phyloP scores from a whole-genome alignment of 2,113 vertebrate species.

The Pyxicephalus adspersus region DNA sequence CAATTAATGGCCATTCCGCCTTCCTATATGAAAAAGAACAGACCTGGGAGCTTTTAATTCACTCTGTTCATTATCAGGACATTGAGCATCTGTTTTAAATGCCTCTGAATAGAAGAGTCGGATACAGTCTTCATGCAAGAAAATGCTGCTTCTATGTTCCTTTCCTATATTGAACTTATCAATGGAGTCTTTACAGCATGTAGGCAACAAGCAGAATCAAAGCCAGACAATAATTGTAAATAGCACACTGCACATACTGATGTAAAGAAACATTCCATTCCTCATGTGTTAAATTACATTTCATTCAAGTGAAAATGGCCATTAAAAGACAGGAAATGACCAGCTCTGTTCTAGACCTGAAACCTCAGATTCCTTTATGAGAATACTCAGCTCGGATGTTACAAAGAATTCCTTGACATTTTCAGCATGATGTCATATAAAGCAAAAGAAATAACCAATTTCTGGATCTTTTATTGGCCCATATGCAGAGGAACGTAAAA shows the following conservation, averaged over 20 bases:
- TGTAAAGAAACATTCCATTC: background rate
- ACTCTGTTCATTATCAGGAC: conserved; percentile 35
- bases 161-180: background rate
- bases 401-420: background rate
- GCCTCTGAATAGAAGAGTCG: background rate
- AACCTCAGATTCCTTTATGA: too few relatives aligned
- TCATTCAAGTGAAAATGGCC: background rate
- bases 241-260: background rate
- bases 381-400: background rate
- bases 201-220: background rate
- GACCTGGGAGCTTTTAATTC: conserved; percentile 2
- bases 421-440: background rate
- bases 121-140: background rate
- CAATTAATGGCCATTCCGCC: background rate
- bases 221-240: conserved; percentile 1
- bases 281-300: conserved; percentile 3
- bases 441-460: background rate
- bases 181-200: background rate
- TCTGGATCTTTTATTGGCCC: background rate
- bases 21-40: conserved; percentile 19
- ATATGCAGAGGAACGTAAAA: background rate
- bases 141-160: background rate
- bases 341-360: background rate
- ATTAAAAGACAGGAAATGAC: background rate
- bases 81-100: conserved; percentile 7